Conservation (phyloP, 2,797 vertebrate genomes). For the Characodon lateralis region DNA sequence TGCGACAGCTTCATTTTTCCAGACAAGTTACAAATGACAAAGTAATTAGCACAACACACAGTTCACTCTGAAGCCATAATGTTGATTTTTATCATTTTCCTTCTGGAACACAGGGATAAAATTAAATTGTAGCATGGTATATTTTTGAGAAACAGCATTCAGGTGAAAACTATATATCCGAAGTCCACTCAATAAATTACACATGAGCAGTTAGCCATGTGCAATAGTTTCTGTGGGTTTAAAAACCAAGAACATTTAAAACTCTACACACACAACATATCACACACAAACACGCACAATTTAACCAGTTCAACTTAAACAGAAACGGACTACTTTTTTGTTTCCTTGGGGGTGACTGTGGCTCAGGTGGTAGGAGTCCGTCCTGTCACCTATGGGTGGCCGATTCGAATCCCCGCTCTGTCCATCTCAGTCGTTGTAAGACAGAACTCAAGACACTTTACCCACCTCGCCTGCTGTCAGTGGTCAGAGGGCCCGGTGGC, state of each 20-base stretch:
- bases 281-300: background rate
- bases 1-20: slow-evolving; percentile 35
- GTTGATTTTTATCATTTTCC: slow-evolving; percentile 33
- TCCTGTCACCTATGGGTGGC: too few relatives aligned
- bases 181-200: background rate
- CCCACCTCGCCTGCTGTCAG: too few relatives aligned
- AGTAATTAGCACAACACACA: slow-evolving; percentile 43
- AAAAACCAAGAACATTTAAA: background rate
- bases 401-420: too few relatives aligned
- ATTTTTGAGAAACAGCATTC: slow-evolving; percentile 13
- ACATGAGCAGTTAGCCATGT: background rate
- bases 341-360: background rate
- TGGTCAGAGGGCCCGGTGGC: too few relatives aligned
- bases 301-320: background rate
- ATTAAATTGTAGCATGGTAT: slow-evolving; percentile 23
- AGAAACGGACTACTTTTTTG: background rate
- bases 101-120: slow-evolving; percentile 23
- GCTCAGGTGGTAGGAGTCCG: too few relatives aligned
- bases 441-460: too few relatives aligned
- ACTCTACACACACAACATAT: background rate
- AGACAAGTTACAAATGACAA: slow-evolving; percentile 57
- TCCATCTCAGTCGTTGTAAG: too few relatives aligned
- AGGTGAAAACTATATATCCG: slow-evolving; percentile 3
- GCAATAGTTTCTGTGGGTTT: background rate
- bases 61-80: slow-evolving; percentile 14